Evolutionary conservation across 2,888 invertebrate genomes (phyloP), one percentile per base, ranked within the genome.

Genomic region (Trilocha varians): DNA sequence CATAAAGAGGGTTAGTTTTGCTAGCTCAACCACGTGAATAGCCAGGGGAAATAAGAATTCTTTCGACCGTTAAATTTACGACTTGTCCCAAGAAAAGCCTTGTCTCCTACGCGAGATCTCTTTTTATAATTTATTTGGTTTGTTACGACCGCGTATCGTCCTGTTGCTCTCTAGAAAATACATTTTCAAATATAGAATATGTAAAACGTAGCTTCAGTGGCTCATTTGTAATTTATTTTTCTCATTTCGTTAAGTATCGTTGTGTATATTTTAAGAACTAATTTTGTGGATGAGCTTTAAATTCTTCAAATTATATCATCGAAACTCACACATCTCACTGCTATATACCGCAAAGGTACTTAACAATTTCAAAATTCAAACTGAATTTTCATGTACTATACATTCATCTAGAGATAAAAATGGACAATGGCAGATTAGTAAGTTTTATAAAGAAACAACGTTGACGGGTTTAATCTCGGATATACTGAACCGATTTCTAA

Each of bases 61-160:
- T 67, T 76, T 77, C 77, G 74, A 69, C 79, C 80, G 80, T 83
- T 78, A 82, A 84, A 84, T 84, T 84, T 84, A 84, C 83, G 83
- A 80, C 78, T 71, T 78, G 80, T 82, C 79, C 74, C 76, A 61
- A 62, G 70, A 55, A 78, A 76, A 79, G 72, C 73, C 72, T 70
- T 72, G 78, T 78, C 78, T 77, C 66, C 62, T 57, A 50, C 58
- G 62, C 67, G 55, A 69, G 73, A 76, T 76, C 72, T 78, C 70
- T 72, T 82, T 82, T 82, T 82, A 80, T 82, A 82, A 83, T 82
- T 82, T 82, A 82, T 82, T 76, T 76, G 69, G 77, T 76, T 74
- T 79, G 74, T 77, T 78, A 78, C 79, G 67, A 65, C 58, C 66
- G 54, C 58, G 55, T 38, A 42, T 42, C 35, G 34, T 38, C 42